Conservation (phyloP, 2,113 vertebrate species). For the Dipodomys stephensi region DNA sequence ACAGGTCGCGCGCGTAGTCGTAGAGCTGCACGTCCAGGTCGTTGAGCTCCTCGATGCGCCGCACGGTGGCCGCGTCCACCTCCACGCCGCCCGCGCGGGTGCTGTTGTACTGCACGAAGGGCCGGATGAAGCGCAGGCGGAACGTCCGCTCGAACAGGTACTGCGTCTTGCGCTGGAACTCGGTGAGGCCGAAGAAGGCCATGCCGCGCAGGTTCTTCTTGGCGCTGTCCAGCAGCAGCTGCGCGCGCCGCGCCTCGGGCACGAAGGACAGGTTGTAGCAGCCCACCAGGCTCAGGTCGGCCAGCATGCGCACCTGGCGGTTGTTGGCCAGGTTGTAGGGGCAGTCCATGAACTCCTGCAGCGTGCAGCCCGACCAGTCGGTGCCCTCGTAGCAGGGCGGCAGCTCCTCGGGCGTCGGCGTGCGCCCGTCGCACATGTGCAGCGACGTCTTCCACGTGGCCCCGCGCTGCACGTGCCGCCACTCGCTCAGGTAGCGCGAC, state of each 20-base stretch:
- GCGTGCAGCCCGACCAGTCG: constrained; percentile 98
- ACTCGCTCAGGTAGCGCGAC: constrained; percentile 98
- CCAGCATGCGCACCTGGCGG: constrained; percentile 98
- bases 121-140: constrained; percentile 96
- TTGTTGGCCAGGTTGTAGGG: constrained; percentile 99
- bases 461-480: constrained; percentile 97
- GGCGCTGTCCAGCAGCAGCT: constrained; percentile 97
- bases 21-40: constrained; percentile 99
- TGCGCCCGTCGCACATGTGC: constrained; percentile 99
- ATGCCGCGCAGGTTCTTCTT: constrained; percentile 99
- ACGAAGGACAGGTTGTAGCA: constrained; percentile 99
- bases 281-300: constrained; percentile 97
- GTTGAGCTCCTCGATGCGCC: constrained; percentile 97
- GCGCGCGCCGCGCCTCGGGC: constrained; percentile 95
- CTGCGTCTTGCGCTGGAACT: constrained; percentile 99
- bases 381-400: constrained; percentile 98
- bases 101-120: constrained; percentile 99
- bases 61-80: constrained; percentile 94
- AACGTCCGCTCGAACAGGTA: constrained; percentile 99
- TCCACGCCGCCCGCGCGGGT: constrained; percentile 97
- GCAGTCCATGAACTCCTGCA: constrained; percentile 99
- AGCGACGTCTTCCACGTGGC: constrained; percentile 99
- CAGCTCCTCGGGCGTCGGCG: constrained; percentile 97
- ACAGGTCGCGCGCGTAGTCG: constrained; percentile 98
- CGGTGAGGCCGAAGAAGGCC: constrained; percentile 98